A percentile compares a stretch with the other conserved stretches of the same genome.
Evolutionary conservation across 1,140 invertebrate genomes (phyloP).

Genomic region (Drosophila parvula): DNA sequence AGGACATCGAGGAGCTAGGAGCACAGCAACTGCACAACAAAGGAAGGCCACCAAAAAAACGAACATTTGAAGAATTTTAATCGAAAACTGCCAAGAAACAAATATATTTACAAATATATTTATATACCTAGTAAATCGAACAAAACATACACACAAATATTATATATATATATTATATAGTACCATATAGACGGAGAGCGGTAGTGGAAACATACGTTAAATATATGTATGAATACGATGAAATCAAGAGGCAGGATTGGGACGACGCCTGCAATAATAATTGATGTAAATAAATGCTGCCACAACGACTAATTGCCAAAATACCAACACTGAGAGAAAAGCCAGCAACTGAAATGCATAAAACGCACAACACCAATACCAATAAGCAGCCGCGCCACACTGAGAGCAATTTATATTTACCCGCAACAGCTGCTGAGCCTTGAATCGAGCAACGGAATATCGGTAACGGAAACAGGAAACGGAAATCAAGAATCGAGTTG

Average conservation of each 20-base stretch:
- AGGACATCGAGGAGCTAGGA: conserved; percentile 35
- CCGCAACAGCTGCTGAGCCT: conserved; percentile 34
- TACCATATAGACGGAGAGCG: conserved; percentile 26
- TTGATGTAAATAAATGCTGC: conserved; percentile 77
- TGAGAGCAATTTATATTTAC: conserved; percentile 10
- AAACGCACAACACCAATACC: conserved; percentile 58
- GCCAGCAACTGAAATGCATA: conserved; percentile 53
- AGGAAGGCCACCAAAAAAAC: conserved; percentile 37
- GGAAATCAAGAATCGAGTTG: neutral
- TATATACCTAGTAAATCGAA: conserved; percentile 45
- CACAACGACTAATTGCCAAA: conserved; percentile 41
- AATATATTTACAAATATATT: conserved; percentile 53
- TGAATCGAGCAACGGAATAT: conserved; percentile 15
- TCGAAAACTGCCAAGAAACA: conserved; percentile 75
- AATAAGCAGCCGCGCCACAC: conserved; percentile 21
- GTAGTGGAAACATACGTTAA: conserved; percentile 5
- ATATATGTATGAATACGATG: conserved; percentile 17
- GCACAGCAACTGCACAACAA: conserved; percentile 35
- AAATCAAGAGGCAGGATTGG: conserved; percentile 6
- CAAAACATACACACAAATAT: conserved; percentile 36
- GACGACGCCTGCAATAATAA: conserved; percentile 54
- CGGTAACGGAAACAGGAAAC: too few species aligned
- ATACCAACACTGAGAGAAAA: conserved; percentile 34
- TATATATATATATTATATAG: conserved; percentile 11
- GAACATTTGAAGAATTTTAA: conserved; percentile 77